Evolutionary conservation across 2,888 invertebrate genomes (phyloP), one percentile per base, ranked within the genome.

Genomic region (Parapristionchus giblindavisi): DNA sequence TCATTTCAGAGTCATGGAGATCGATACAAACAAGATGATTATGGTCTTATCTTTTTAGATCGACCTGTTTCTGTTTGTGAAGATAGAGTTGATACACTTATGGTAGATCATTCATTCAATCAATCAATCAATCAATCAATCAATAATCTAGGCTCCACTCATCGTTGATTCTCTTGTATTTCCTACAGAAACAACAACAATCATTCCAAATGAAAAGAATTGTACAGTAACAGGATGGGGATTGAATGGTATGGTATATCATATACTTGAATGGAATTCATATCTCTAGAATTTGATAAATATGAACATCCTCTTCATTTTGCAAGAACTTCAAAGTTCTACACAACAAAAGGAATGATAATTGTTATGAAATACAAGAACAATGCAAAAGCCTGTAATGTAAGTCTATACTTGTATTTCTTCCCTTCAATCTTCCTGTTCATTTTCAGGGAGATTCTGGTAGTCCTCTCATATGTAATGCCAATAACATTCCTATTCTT

Each of bases 371-470:
- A 54, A 3, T 70, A 70, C 8, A 38, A 36, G 0, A 43, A 70
- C n/a, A 29, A 70, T 54, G 70, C 70, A 11, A 32, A 54, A 4
- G 70, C 70, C 2, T 70, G 70, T 38, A 70, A 70, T 54, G 70
- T 70, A 38, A 11, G 68, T 34, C 24, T 32, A 24, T 3, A 27
- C 8, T 29, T 60, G 6, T 8, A 11, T 27, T 8, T 65, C 5
- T 40, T 4, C 8, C 24, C 38, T 11, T n/a, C n/a, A n/a, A n/a
- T n/a, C n/a, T n/a, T n/a, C 27, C 14, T 11, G 11, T 34, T 32
- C 63, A 36, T 54, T 43, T 27, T 24, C 1, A 72, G 72, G 72
- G 72, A 27, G 72, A 72, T 36, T 72, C 72, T 14, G 72, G 72
- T 43, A 72, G 72, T 17, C 72, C 72, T 1, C 60, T 72, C 29